Conservation (phyloP, 2,888 invertebrate genomes). For the Acanthosepion pharaonis region DNA sequence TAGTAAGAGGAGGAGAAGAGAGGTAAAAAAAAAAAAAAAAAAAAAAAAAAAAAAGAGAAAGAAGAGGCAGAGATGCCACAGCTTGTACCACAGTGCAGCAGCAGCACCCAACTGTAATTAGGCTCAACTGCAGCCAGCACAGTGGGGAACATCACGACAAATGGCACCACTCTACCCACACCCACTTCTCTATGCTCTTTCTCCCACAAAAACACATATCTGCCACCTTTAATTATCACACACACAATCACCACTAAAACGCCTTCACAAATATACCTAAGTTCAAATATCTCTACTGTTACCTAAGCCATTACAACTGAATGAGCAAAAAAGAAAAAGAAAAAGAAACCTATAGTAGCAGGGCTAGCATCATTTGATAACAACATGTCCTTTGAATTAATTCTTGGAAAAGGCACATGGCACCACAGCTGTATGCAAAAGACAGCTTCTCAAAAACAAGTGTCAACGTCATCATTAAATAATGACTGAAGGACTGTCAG, state of each 20-base stretch:
- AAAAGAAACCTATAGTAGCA: not conserved
- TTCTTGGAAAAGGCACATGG: constrained; percentile 6
- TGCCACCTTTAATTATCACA: not conserved
- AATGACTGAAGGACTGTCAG: not conserved
- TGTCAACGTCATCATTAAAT: not conserved
- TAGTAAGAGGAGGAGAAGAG: not conserved
- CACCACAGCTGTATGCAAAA: not conserved
- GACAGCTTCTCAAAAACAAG: not conserved
- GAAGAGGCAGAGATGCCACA: not conserved
- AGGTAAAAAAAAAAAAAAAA: too few species aligned
- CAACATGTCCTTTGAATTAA: not conserved
- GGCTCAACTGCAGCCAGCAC: constrained; percentile 11
- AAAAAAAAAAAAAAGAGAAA: not conserved
- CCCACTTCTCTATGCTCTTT: not conserved
- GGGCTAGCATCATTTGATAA: not conserved
- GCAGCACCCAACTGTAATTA: constrained; percentile 3
- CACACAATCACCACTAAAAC: constrained; percentile 24
- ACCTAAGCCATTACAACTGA: not conserved
- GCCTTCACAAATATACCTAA: not conserved
- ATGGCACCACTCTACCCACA: not conserved
- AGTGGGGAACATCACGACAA: not conserved
- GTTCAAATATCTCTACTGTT: not conserved
- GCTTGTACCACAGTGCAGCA: constrained; percentile 14
- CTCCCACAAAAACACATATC: not conserved
- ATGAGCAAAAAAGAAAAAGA: not conserved